Conservation (phyloP, 2,888 invertebrate species). For the Serrognathus titanus region DNA sequence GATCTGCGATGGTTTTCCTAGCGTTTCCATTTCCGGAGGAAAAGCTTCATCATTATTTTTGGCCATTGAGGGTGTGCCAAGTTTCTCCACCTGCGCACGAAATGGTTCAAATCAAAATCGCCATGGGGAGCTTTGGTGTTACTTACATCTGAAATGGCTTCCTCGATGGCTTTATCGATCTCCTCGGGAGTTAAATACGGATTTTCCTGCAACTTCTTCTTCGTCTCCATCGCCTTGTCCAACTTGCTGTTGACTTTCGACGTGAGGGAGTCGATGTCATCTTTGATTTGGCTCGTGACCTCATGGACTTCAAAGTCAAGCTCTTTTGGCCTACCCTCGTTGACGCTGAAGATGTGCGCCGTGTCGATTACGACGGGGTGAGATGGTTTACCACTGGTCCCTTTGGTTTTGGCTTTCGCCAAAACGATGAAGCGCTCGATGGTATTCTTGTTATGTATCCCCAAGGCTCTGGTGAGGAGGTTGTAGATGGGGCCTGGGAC, state of each 20-base stretch:
- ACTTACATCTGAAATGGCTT: constrained; percentile 23
- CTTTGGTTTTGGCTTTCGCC: constrained; percentile 25
- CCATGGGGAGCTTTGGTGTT: not conserved
- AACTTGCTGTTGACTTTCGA: constrained; percentile 25
- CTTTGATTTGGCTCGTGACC: constrained; percentile 10
- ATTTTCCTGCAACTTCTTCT: constrained; percentile 20
- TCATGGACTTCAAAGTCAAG: constrained; percentile 23
- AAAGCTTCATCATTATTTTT: no score
- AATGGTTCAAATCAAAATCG: no score
- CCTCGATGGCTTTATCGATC: constrained; percentile 27
- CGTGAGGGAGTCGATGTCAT: constrained; percentile 17
- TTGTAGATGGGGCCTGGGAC: constrained; percentile 25
- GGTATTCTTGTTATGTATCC: constrained; percentile 21
- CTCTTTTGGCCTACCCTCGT: constrained; percentile 17
- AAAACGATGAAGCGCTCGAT: constrained; percentile 28
- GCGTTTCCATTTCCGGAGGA: no score
- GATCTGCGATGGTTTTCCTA: no score
- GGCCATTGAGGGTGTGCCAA: no score
- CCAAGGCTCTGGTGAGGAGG: constrained; percentile 24
- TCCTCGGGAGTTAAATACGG: constrained; percentile 24
- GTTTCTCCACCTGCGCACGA: no score
- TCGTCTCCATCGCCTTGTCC: constrained; percentile 26
- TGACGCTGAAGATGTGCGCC: constrained; percentile 28
- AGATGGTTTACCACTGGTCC: not conserved
- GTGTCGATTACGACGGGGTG: constrained; percentile 28